Evolutionary conservation across 1,140 invertebrate genomes (phyloP), one percentile per base, ranked within the genome.

Genomic region (Drosophila orena): DNA sequence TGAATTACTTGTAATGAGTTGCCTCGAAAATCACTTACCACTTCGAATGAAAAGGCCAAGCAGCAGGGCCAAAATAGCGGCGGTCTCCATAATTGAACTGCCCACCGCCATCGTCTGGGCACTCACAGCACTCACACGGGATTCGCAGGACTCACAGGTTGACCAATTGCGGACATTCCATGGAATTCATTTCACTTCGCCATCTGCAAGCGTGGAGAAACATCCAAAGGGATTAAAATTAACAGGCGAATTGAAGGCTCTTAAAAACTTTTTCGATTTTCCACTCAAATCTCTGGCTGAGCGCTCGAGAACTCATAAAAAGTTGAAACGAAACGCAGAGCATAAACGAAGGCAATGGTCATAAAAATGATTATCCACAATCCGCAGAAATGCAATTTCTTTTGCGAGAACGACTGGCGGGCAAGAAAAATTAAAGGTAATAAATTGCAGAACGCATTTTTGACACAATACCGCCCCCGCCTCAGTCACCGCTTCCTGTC

Each of bases 391-490:
- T 73, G 43, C 43, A 57, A 64, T 49, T 59, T 42, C 52, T 20
- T 52, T 52, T 2, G 11, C 17, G 60, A 47, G 64, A 89, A 79
- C 77, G 53, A 44, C 79, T 47, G 56, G 35, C 49, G 66, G 56
- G 62, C 65, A 79, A 56, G 74, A 81, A 80, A 77, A 86, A 78
- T 79, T 62, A 75, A 71, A 80, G 72, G 84, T 80, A 84, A 89
- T 89, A 89, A 89, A 89, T 89, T 89, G 79, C 73, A 74, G 64
- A 80, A 57, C 62, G 59, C 76, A 89, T 81, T 80, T 72, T 77
- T 83, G 83, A 74, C 84, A 89, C 76, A 79, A 71, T 72, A 38
- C 61, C 61, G 34, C 74, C 35, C 38, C 43, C 46, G 3, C 2
- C 8, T 2, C 10, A 10, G 2, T 34, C 4, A 1, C 34, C 34